phyloP scores from a whole-genome alignment of 2,797 vertebrate species.

The Megaceryle alcyon region DNA sequence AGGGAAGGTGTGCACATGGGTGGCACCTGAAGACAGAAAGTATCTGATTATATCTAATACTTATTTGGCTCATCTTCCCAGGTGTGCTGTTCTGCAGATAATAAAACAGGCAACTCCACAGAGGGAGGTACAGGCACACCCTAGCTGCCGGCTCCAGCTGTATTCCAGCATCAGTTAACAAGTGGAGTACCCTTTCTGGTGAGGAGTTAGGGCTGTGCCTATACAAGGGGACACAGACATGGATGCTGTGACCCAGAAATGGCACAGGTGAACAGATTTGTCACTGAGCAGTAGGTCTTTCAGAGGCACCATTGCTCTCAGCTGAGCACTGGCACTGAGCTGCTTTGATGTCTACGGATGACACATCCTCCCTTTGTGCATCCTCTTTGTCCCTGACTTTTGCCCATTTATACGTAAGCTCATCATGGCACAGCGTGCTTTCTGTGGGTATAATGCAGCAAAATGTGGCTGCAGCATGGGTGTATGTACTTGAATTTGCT shows the following conservation, averaged over 20 bases:
- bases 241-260: not conserved
- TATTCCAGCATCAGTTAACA: not conserved
- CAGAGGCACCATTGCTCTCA: not conserved
- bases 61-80: constrained; percentile 55
- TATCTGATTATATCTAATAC: constrained; percentile 61
- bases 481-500: not conserved
- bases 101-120: constrained; percentile 31
- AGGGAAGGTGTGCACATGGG: constrained; percentile 68
- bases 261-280: not conserved
- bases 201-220: not conserved
- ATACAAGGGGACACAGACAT: not conserved
- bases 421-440: fast-evolving
- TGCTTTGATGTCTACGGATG: fast-evolving
- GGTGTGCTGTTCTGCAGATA: constrained; percentile 58
- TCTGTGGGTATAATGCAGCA: not conserved
- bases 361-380: not conserved
- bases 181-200: not conserved
- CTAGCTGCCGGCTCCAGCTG: constrained; percentile 26
- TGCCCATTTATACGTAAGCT: fast-evolving
- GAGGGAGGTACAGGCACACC: constrained; percentile 58
- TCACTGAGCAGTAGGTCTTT: not conserved
- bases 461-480: not conserved
- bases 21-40: constrained; percentile 72
- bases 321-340: not conserved
- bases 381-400: not conserved